Evolutionary conservation across 2,888 invertebrate genomes (phyloP), one percentile per base, ranked within the genome.

Genomic region (Choreutis nemorana): DNA sequence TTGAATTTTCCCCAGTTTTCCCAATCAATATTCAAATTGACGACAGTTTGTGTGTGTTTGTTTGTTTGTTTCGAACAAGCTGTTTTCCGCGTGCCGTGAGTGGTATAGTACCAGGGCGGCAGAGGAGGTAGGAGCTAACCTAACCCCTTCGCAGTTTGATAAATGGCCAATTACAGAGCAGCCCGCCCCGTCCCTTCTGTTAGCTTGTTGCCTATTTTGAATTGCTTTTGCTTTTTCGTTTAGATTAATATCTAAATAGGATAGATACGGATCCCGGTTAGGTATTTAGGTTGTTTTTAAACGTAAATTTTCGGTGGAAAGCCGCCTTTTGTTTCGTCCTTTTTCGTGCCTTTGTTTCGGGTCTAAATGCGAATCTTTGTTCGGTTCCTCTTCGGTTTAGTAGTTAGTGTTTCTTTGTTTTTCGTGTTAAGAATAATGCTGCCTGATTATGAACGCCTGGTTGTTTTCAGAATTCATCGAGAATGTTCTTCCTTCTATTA

Each of bases 211-310:
- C 77, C 78, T 75, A 77, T 77, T 78, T 72, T 73, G 78, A 75
- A 78, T 77, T 73, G 77, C 77, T 71, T 70, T 73, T 75, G 77
- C 77, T 78, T 75, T 78, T 78, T 78, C 78, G 77, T 75, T 75
- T 70, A 78, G 78, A 78, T 78, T 78, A 78, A 78, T 78, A 78
- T 78, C 78, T 78, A 78, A 78, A 78, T 78, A 78, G 78, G 78
- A 78, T 77, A 77, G 78, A 78, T 78, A 75, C 71, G 67, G 68
- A 70, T 71, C 71, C 72, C 60, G 68, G 59, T 70, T 70, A 70
- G 70, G 72, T 73, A 78, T 75, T 75, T 75, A 68, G 68, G 66
- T 73, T 72, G 77, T 78, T 78, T 78, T 78, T 75, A 75, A 75
- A 73, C 75, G 77, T 75, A 75, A 77, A 78, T 75, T 73, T 65